These are phyloP conservation scores for Zaprionus africanus DNA, from an alignment of 1,140 invertebrate species.

Conservation along the genomic window DNA sequence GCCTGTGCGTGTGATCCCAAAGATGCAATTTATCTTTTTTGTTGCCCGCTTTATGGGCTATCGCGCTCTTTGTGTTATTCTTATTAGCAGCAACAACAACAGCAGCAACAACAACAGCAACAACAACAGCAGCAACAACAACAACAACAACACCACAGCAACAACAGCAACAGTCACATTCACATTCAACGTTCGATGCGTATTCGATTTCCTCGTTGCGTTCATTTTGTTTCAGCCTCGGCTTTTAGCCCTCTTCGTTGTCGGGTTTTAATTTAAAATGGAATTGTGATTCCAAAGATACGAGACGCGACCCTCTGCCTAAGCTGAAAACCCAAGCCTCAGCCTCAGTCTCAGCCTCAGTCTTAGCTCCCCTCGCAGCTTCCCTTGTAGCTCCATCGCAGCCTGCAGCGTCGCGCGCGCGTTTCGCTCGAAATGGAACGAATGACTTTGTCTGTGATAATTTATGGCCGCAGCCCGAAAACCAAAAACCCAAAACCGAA, in stretches of 20 bases:
- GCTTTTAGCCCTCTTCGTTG: constrained; percentile 24
- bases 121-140: too few relatives aligned
- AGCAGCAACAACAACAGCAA: background rate
- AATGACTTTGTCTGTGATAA: constrained; percentile 83
- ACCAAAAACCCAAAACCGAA: constrained; percentile 45
- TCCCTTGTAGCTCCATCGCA: background rate
- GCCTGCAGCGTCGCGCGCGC: constrained; percentile 29
- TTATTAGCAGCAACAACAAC: constrained; percentile 58
- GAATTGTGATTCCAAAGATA: constrained; percentile 80
- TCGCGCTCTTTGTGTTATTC: constrained; percentile 71
- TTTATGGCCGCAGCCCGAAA: constrained; percentile 67
- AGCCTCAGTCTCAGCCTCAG: constrained; percentile 1
- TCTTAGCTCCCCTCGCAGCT: constrained; percentile 8
- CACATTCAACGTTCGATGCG: constrained; percentile 11
- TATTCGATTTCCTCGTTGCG: constrained; percentile 63
- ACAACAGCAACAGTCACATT: constrained; percentile 4
- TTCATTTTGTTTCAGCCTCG: constrained; percentile 45
- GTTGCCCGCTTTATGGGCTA: constrained; percentile 79
- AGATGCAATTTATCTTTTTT: constrained; percentile 83
- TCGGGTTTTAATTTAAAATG: constrained; percentile 78
- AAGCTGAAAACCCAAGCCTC: constrained; percentile 31
- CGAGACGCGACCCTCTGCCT: constrained; percentile 57
- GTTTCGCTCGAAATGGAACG: constrained; percentile 80
- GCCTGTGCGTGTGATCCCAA: constrained; percentile 72
- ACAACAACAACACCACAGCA: background rate